Conservation (phyloP, 2,888 invertebrate species). For the Ormyrus rosae region DNA sequence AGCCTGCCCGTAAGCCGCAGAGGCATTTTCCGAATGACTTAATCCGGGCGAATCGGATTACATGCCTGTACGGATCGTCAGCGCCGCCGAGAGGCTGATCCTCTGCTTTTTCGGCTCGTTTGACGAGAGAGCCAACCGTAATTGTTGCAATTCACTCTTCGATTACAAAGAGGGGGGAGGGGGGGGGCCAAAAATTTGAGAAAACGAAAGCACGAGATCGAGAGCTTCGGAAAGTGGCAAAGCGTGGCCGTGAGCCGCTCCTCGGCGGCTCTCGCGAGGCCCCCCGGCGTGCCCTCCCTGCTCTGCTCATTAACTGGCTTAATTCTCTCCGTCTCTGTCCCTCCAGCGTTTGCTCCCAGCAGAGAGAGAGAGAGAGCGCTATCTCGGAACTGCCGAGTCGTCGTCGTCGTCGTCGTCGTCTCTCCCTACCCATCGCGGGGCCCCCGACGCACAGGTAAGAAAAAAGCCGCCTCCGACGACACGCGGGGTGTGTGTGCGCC, state of each 20-base stretch:
- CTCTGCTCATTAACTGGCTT: conserved; percentile 73
- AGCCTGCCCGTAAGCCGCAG: background rate
- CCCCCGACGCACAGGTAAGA: conserved; percentile 68
- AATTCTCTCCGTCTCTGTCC: conserved; percentile 45
- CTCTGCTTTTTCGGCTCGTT: too few relatives aligned
- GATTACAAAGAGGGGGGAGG: too few relatives aligned
- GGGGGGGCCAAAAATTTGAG: too few relatives aligned
- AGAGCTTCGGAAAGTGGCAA: too few relatives aligned
- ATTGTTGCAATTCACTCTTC: too few relatives aligned
- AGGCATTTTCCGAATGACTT: conserved; percentile 36
- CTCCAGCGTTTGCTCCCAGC: background rate
- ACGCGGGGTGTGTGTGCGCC: conserved; percentile 73
- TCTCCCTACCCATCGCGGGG: background rate
- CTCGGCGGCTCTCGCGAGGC: background rate
- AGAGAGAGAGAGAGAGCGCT: too few relatives aligned
- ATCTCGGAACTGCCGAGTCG: too few relatives aligned
- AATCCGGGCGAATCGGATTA: conserved; percentile 34
- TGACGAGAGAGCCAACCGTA: too few relatives aligned
- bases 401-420: conserved; percentile 20
- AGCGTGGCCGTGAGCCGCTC: too few relatives aligned
- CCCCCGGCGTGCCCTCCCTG: conserved; percentile 68
- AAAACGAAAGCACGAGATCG: too few relatives aligned
- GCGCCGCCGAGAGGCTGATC: background rate
- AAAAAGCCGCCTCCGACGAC: conserved; percentile 75
- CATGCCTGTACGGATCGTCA: background rate